Evolutionary conservation across 2,113 vertebrate genomes (phyloP), one percentile per base, ranked within the genome.

Genomic region (Ahaetulla prasina): DNA sequence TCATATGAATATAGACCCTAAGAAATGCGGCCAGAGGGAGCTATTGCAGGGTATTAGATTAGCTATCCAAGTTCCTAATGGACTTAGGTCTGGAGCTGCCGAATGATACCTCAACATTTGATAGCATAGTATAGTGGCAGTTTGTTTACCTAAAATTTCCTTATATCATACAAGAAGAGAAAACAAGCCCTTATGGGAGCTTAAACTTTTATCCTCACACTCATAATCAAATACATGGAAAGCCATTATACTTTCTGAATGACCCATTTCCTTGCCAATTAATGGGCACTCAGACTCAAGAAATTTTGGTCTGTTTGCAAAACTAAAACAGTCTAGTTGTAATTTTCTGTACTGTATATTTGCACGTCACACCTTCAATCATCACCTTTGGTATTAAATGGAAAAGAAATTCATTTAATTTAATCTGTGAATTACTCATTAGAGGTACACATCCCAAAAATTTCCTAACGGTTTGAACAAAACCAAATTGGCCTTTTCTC

Each of bases 371-470:
- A 80, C 1, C 68, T 39, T 39, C 20, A 35, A 39, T 80, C 68
- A 80, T 80, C 68, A 80, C 35, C n/a, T 39, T 39, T 8, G 50
- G 39, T 91, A 52, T 35, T 45, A 30, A 16, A 27, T 25, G 47
- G 90, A 91, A 91, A 86, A 91, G 43, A 91, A 86, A 43, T 43
- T 45, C 39, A 57, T 92, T 68, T 50, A 54, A 68, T 90, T 89
- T 43, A 90, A 25, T 35, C 25, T 52, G 4, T 63, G 53, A 85
- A 47, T 85, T 74, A 89, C 52, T 89, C 9, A n/a, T 50, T 12
- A 57, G 39, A 63, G 16, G 23, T 68, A 68, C 47, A 30, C 30
- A 23, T 86, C 23, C 35, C n/a, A 53, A 85, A 63, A 18, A 20
- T 63, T 52, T 90, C 20, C 55, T 90, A 55, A 84, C 55, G 14